Conservation (phyloP, 2,113 vertebrate species). For the Colistium nudipinnis region DNA sequence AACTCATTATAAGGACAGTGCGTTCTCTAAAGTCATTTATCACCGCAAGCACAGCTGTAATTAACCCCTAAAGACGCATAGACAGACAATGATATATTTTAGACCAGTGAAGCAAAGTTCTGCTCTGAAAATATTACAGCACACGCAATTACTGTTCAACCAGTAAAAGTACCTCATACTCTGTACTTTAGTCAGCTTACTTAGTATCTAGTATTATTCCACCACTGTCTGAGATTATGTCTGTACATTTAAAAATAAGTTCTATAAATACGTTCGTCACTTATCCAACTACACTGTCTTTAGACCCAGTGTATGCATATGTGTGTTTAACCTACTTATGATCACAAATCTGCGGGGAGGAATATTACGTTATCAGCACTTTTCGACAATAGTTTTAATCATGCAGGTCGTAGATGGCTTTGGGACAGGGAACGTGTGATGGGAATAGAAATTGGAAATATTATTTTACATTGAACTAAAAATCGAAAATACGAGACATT, state of each 20-base stretch:
- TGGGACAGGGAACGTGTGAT: background rate
- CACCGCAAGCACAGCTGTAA: background rate
- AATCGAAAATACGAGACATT: too few relatives aligned
- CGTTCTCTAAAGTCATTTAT: background rate
- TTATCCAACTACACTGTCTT: too few relatives aligned
- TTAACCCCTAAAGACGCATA: too few relatives aligned
- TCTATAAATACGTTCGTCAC: too few relatives aligned
- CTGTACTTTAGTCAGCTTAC: background rate
- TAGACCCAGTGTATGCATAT: background rate
- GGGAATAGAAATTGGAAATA: background rate
- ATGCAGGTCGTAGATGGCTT: background rate
- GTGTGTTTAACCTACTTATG: too few relatives aligned
- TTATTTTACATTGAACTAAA: background rate
- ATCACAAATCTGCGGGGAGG: too few relatives aligned
- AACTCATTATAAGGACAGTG: background rate
- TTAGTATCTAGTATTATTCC: background rate
- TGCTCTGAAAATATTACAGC: background rate
- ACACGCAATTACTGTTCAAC: too few relatives aligned
- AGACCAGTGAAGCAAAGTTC: background rate
- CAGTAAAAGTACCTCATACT: background rate
- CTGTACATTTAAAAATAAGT: too few relatives aligned
- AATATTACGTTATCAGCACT: too few relatives aligned
- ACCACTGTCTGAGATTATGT: background rate
- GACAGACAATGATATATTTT: background rate
- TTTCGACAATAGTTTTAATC: too few relatives aligned